A percentile compares a stretch with the other conserved stretches of the same genome.
Evolutionary conservation across 2,888 invertebrate genomes (phyloP).

Genomic region (Congeria kusceri): DNA sequence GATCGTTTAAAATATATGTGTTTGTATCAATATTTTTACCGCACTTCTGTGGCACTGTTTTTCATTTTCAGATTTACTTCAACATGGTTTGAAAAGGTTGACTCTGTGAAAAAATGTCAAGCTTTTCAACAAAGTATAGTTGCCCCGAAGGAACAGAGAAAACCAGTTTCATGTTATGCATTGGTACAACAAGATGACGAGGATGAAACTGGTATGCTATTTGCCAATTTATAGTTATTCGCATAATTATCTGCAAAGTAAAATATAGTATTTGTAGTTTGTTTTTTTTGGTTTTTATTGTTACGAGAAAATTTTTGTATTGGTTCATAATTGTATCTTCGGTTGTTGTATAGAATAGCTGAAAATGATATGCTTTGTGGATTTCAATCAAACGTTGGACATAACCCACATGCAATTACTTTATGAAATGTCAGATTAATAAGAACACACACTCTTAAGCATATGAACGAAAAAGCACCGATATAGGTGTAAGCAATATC

Average conservation of each 20-base stretch:
- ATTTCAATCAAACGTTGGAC: no score
- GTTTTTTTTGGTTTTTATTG: no score
- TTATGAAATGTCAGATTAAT: no score
- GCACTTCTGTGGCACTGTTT: no score
- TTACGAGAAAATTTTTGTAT: not conserved
- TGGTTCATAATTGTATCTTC: not conserved
- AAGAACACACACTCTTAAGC: no score
- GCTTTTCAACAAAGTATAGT: conserved; percentile 35
- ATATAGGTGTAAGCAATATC: no score
- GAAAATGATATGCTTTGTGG: no score
- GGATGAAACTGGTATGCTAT: not conserved
- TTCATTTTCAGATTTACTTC: conserved; percentile 45
- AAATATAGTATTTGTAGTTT: not conserved
- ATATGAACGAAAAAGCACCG: no score
- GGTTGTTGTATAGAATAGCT: no score
- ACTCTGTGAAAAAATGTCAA: conserved; percentile 9
- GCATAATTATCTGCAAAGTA: not conserved
- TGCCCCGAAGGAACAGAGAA: conserved; percentile 32
- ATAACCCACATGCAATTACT: not conserved
- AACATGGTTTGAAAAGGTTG: conserved; percentile 26
- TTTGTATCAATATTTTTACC: no score
- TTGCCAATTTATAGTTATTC: not conserved
- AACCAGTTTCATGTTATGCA: conserved; percentile 39
- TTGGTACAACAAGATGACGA: conserved; percentile 39
- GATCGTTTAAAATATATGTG: no score